phyloP scores from a whole-genome alignment of 2,888 invertebrate species.

The Alentia gelatinosa region DNA sequence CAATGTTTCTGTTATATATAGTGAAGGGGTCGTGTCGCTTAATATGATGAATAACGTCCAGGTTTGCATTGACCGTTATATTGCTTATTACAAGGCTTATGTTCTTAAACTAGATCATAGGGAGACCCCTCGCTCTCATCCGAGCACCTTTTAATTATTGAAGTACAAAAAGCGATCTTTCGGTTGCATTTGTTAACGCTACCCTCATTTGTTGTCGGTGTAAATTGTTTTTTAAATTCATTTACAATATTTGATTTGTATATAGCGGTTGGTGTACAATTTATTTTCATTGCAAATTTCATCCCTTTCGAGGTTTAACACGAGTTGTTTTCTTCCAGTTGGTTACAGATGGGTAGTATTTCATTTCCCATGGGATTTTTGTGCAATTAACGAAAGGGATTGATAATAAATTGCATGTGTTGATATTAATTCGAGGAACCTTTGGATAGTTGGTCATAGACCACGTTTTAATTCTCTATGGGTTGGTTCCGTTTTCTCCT shows the following conservation, averaged over 20 bases:
- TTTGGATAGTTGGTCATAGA: conserved; percentile 16
- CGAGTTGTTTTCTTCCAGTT: not conserved
- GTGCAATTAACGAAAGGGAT: conserved; percentile 44
- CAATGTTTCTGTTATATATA: conserved; percentile 1
- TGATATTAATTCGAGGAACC: not conserved
- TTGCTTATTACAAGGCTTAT: not conserved
- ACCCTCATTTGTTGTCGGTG: not conserved
- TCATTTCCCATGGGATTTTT: conserved; percentile 14
- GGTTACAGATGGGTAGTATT: not conserved
- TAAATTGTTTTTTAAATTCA: not conserved
- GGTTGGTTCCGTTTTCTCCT: not conserved
- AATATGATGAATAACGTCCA: not conserved
- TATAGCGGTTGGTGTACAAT: conserved; percentile 40
- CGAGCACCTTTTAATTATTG: too few relatives aligned
- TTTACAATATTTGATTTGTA: conserved; percentile 17
- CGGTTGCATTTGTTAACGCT: not conserved
- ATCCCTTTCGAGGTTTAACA: conserved; percentile 2
- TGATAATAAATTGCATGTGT: conserved; percentile 17
- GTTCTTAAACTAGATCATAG: conserved; percentile 14
- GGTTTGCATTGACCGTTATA: not conserved
- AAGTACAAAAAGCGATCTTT: not conserved
- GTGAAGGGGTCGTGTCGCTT: not conserved
- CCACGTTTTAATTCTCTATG: not conserved
- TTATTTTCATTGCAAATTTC: not conserved
- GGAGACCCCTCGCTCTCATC: too few relatives aligned